Evolutionary conservation across 2,888 invertebrate species (phyloP), one percentile per base, ranked within the genome.

Genomic region (Mythimna impura): DNA sequence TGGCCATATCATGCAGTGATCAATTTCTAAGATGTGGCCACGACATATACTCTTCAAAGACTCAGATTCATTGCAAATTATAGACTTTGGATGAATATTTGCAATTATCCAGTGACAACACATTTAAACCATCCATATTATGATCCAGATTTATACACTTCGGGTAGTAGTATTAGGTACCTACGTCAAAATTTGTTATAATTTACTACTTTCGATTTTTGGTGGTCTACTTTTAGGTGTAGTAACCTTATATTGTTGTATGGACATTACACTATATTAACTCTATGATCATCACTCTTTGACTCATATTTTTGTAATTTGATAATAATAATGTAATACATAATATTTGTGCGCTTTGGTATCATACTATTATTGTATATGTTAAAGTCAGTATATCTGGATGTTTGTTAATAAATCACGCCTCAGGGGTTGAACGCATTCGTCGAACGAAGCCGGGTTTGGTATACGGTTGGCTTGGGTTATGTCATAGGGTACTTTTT

Each of bases 221-320:
- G 74, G 69, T 61, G 36, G 54, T 69, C 40, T 76, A 60, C 25
- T 66, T 57, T 76, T 66, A 66, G 57, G 50, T 30, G 14, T 10
- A 62, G 36, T 47, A 63, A 30, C n/a, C 64, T 14, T 62, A 50
- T 36, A 47, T 47, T 47, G 20, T 34, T 54, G 7, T 74, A 43
- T 47, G 36, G 14, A 61, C 8, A 22, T 22, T 61, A 61, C 61
- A 22, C 61, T 61, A 61, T 40, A 40, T 40, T 61, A 36, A 20
- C 12, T 40, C 14, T 9, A 62, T 43, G 43, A 9, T 62, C 17
- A 43, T 62, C 25, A 20, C 8, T 43, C 22, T 14, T 2, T 17
- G 12, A 60, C 6, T 7, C 10, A 60, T 36, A 34, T 36, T n/a
- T 10, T 1, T 22, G 8, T 40, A 9, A 25, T 40, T 22, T 17